These are phyloP conservation scores for Meta bourneti DNA, from an alignment of 2,888 invertebrate genomes.

Conservation along the genomic window DNA sequence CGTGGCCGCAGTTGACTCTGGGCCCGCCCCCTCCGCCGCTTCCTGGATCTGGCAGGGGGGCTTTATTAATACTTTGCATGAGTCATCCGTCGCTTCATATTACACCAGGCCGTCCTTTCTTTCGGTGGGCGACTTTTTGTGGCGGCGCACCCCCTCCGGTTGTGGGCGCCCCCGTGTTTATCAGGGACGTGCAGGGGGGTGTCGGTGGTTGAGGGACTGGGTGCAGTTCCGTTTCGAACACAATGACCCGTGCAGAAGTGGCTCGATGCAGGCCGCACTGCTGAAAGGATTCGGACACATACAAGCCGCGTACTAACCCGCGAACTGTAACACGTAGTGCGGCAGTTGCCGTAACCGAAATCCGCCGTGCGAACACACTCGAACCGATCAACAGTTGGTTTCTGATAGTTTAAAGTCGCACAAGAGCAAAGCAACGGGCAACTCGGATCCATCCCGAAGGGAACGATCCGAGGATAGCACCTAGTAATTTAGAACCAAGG, in stretches of 20 bases:
- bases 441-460: too few relatives aligned
- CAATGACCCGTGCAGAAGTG: background rate
- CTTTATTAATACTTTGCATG: slow-evolving; percentile 70
- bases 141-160: background rate
- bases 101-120: slow-evolving; percentile 28
- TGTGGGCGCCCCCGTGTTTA: slow-evolving; percentile 10
- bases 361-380: too few relatives aligned
- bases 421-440: too few relatives aligned
- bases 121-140: slow-evolving; percentile 18
- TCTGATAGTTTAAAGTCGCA: too few relatives aligned
- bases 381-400: too few relatives aligned
- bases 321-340: too few relatives aligned
- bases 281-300: too few relatives aligned
- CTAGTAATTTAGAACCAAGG: too few relatives aligned
- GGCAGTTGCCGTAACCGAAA: too few relatives aligned
- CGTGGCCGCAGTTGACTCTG: slow-evolving; percentile 75
- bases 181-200: slow-evolving; percentile 1
- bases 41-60: slow-evolving; percentile 11
- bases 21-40: slow-evolving; percentile 28
- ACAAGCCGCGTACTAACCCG: too few relatives aligned
- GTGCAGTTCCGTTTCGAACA: background rate
- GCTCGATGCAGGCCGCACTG: too few relatives aligned
- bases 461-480: too few relatives aligned
- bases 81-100: slow-evolving; percentile 66
- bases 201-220: background rate